Evolutionary conservation across 2,888 invertebrate species (phyloP).

Genomic region (Conomelus anceps): DNA sequence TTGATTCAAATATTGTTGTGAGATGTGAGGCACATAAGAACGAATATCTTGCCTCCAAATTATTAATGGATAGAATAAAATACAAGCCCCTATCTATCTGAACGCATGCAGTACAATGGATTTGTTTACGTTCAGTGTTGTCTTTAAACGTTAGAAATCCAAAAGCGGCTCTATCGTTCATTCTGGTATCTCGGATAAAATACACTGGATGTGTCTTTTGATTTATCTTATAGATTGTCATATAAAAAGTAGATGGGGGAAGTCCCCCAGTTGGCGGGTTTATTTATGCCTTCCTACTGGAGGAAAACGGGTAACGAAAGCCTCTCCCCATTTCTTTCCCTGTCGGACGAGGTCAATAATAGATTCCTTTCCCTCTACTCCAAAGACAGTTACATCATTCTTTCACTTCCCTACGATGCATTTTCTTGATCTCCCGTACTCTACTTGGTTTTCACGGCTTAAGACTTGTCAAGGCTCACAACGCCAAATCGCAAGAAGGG

Average conservation of each 20-base stretch:
- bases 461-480: background rate
- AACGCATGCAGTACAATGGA: background rate
- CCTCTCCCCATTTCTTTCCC: background rate
- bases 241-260: background rate
- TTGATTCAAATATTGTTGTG: too few relatives aligned
- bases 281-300: background rate
- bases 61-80: too few relatives aligned
- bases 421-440: background rate
- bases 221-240: background rate
- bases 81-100: background rate
- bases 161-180: background rate
- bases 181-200: background rate
- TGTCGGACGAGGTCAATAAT: background rate
- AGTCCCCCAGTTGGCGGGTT: background rate
- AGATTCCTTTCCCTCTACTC: background rate
- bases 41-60: too few relatives aligned
- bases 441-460: background rate
- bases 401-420: background rate
- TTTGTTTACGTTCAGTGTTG: background rate
- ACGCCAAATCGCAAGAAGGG: background rate
- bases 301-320: background rate
- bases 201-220: background rate
- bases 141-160: background rate
- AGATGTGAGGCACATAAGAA: too few relatives aligned
- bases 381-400: background rate